phyloP scores from a whole-genome alignment of 2,113 vertebrate genomes.

The Pteropus alecto region DNA sequence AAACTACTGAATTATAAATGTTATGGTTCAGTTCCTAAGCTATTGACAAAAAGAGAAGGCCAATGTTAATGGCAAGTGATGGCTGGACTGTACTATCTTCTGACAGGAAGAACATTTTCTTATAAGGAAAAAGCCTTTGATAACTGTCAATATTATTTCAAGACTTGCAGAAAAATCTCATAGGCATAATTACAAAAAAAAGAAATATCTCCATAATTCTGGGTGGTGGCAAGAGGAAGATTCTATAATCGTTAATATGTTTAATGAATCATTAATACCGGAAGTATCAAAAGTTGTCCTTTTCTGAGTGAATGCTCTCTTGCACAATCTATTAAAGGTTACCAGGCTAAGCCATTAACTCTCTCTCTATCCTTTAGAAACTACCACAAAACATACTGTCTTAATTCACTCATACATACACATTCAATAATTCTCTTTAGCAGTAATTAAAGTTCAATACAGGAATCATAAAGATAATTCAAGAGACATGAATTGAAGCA shows the following conservation, averaged over 20 bases:
- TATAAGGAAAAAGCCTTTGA: not conserved
- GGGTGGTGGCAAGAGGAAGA: not conserved
- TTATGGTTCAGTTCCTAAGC: constrained; percentile 7
- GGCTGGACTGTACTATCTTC: not conserved
- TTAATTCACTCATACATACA: not conserved
- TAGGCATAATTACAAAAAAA: not conserved
- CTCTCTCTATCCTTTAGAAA: not conserved
- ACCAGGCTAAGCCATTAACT: constrained; percentile 1
- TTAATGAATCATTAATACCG: not conserved
- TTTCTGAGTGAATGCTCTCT: not conserved
- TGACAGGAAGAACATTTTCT: not conserved
- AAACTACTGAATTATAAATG: not conserved
- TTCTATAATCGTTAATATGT: not conserved
- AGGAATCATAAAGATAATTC: constrained; percentile 37
- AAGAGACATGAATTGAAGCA: not conserved
- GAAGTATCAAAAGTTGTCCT: not conserved
- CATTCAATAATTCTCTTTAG: constrained; percentile 4
- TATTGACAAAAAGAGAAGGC: constrained; percentile 17
- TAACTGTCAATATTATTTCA: not conserved
- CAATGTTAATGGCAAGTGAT: not conserved
- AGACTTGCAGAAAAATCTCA: not conserved
- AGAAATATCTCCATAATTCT: not conserved
- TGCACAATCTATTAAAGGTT: not conserved
- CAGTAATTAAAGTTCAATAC: not conserved
- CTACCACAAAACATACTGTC: not conserved